Evolutionary conservation across 2,888 invertebrate species (phyloP).

Genomic region (Pteria penguin): DNA sequence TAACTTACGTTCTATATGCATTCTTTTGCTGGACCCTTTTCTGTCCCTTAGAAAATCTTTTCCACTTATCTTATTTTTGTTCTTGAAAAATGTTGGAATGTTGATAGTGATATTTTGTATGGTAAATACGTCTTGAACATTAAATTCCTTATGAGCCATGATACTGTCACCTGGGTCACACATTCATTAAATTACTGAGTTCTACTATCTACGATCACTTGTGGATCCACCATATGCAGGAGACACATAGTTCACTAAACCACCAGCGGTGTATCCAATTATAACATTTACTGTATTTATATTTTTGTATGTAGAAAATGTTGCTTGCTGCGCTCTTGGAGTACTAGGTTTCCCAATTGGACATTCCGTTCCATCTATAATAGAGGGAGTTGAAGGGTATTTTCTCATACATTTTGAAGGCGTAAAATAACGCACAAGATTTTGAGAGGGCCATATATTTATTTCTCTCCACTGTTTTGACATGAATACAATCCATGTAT

Average conservation of each 20-base stretch:
- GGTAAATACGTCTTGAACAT: slow-evolving; percentile 54
- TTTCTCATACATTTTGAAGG: slow-evolving; percentile 50
- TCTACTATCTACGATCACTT: slow-evolving; percentile 57
- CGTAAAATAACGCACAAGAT: slow-evolving; percentile 47
- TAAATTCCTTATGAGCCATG: slow-evolving; percentile 55
- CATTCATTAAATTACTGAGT: slow-evolving; percentile 34
- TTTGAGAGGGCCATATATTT: slow-evolving; percentile 41
- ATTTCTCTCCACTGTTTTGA: slow-evolving; percentile 11
- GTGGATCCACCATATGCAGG: slow-evolving; percentile 49
- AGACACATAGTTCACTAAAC: slow-evolving; percentile 39
- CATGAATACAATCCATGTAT: slow-evolving; percentile 26
- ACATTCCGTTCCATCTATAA: slow-evolving; percentile 55
- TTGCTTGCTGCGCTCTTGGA: slow-evolving; percentile 44
- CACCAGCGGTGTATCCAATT: slow-evolving; percentile 50
- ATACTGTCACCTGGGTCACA: slow-evolving; percentile 45
- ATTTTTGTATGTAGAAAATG: slow-evolving; percentile 22
- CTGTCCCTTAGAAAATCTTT: slow-evolving; percentile 46
- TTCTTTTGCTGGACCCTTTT: slow-evolving; percentile 51
- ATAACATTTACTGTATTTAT: slow-evolving; percentile 44
- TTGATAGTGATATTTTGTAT: slow-evolving; percentile 42
- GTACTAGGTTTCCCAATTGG: slow-evolving; percentile 44
- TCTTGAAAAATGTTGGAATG: slow-evolving; percentile 52
- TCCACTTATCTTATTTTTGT: slow-evolving; percentile 43
- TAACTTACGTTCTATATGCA: slow-evolving; percentile 47
- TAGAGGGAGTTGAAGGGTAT: slow-evolving; percentile 54